Evolutionary conservation across 2,888 invertebrate species (phyloP).

Genomic region (Drosophila neutralis): DNA sequence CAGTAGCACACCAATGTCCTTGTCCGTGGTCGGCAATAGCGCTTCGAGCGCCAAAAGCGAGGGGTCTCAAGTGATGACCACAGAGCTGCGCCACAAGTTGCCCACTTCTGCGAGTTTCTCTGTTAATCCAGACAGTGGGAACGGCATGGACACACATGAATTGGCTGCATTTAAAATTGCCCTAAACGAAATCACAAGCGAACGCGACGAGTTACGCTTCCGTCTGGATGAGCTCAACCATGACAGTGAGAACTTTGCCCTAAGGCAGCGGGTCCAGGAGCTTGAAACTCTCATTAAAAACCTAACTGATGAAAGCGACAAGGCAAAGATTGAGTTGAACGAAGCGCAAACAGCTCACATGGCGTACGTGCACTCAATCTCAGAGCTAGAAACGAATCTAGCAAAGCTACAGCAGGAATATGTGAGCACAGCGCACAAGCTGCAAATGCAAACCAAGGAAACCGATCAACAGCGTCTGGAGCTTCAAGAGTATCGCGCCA

Average conservation of each 20-base stretch:
- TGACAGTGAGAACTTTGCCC: slow-evolving; percentile 71
- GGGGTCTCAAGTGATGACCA: slow-evolving; percentile 39
- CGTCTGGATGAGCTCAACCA: slow-evolving; percentile 69
- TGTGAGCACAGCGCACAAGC: slow-evolving; percentile 85
- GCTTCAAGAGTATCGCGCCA: slow-evolving; percentile 91
- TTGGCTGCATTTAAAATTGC: slow-evolving; percentile 82
- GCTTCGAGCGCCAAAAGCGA: slow-evolving; percentile 62
- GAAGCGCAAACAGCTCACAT: slow-evolving; percentile 65
- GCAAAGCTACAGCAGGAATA: slow-evolving; percentile 85
- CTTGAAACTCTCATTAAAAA: slow-evolving; percentile 68
- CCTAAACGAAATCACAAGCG: slow-evolving; percentile 75
- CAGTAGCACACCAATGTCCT: slow-evolving; percentile 41
- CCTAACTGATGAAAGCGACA: slow-evolving; percentile 75
- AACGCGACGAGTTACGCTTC: slow-evolving; percentile 80
- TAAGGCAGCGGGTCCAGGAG: slow-evolving; percentile 70
- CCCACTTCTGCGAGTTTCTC: slow-evolving; percentile 58
- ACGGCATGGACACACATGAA: slow-evolving; percentile 65
- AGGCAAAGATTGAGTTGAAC: slow-evolving; percentile 63
- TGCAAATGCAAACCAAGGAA: slow-evolving; percentile 85
- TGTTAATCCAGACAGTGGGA: slow-evolving; percentile 26
- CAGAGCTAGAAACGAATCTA: slow-evolving; percentile 82
- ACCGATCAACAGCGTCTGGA: slow-evolving; percentile 86
- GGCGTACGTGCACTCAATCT: slow-evolving; percentile 82
- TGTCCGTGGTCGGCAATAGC: slow-evolving; percentile 41
- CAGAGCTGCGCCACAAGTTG: slow-evolving; percentile 55